Evolutionary conservation across 1,140 invertebrate species (phyloP), one percentile per base, ranked within the genome.

Genomic region (Nomia melanderi): DNA sequence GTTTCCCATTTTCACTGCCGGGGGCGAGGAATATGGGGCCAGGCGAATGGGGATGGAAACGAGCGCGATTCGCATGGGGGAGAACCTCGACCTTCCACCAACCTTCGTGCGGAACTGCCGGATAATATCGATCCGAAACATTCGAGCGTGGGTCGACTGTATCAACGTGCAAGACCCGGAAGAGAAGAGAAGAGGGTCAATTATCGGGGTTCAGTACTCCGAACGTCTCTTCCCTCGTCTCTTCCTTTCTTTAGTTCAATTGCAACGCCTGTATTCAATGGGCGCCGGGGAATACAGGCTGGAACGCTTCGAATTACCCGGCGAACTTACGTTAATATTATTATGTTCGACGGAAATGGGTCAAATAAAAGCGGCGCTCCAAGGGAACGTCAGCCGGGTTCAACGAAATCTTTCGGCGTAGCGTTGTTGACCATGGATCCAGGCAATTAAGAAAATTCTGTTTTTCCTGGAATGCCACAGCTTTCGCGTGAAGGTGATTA

Each of bases 101-200:
- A 85, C 80, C 86, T 87, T 86, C 83, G 65, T 74, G 66, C 84
- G 83, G 74, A 86, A 85, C 84, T 78, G 83, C 69, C 79, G 77
- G 84, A 86, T 86, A 85, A 86, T 81, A 85, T 85, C 83, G 83
- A 85, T 85, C 83, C 83, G 82, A 78, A 84, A 84, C 82, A 73
- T 76, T 81, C 66, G 75, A 66, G 64, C 66, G 53, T 63, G 59
- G 65, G 82, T 63, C 39, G 82, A 67, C 74, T 78, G 75, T 84
- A 84, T 85, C 82, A 85, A 77, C 82, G 78, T 78, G 75, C 78
- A 78, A 78, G 66, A 84, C 71, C 62, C 79, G 77, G 75, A 86
- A 79, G 65, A 63, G 78, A 78, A 70, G 63, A 72, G 74, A 82
- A 86, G 80, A 86, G 79, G 84, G 79, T 81, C 84, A 86, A 86